Evolutionary conservation across 2,113 vertebrate genomes (phyloP).

Genomic region (Pithys albifrons): DNA sequence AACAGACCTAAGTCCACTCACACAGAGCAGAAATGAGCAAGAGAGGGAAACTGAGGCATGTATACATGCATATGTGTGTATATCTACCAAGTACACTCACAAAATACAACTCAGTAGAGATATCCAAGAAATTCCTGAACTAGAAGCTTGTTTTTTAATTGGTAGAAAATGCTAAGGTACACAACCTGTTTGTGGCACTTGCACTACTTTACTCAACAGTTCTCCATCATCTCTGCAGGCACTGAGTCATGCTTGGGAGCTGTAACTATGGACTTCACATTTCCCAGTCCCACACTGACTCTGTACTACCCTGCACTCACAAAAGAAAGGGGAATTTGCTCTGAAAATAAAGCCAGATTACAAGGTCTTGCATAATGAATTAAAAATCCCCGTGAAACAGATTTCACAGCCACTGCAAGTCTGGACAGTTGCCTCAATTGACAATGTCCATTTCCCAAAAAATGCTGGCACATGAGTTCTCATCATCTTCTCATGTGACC

Average conservation of each 20-base stretch:
- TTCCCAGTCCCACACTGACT: background rate
- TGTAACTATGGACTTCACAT: background rate
- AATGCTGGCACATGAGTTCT: background rate
- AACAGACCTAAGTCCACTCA: background rate
- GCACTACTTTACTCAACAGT: background rate
- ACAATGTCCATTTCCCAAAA: background rate
- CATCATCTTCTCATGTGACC: background rate
- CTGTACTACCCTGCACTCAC: background rate
- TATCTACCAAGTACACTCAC: background rate
- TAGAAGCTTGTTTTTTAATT: background rate
- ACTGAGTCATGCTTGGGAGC: background rate
- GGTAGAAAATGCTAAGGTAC: background rate
- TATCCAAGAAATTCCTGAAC: background rate
- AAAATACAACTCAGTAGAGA: background rate
- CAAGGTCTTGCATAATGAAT: background rate
- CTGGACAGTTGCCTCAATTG: background rate
- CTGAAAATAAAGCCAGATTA: background rate
- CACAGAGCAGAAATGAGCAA: background rate
- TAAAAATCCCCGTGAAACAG: background rate
- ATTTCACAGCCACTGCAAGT: background rate
- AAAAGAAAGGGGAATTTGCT: background rate
- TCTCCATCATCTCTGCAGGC: background rate
- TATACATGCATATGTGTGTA: rapidly evolving
- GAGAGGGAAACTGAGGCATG: background rate
- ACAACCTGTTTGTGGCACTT: background rate